These are phyloP conservation scores for Xestia rhomboidea DNA, from an alignment of 2,888 invertebrate genomes.

Conservation along the genomic window DNA sequence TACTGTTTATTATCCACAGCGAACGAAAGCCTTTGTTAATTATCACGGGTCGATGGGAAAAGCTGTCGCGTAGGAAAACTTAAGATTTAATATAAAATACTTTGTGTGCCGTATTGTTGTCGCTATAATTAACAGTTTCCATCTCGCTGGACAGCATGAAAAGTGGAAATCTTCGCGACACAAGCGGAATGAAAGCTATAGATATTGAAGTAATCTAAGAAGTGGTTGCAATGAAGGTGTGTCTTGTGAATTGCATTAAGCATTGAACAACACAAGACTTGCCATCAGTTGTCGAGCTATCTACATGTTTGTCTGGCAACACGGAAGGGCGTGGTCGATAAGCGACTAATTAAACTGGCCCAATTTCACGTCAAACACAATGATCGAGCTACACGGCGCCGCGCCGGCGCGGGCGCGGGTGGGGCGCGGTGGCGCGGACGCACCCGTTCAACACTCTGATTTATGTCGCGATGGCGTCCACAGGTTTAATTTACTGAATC, in stretches of 20 bases:
- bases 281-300: neutral
- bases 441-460: slow-evolving; percentile 8
- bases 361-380: slow-evolving; percentile 1
- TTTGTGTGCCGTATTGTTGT: no score
- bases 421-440: neutral
- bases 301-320: slow-evolving; percentile 3
- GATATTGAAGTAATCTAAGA: neutral
- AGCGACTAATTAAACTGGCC: slow-evolving; percentile 20
- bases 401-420: neutral
- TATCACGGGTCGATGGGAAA: neutral
- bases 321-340: slow-evolving; percentile 32
- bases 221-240: neutral
- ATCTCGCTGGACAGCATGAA: no score
- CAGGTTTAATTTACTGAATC: neutral
- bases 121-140: no score
- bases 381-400: neutral
- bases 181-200: neutral
- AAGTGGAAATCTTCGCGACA: no score
- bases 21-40: neutral
- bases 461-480: neutral
- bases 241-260: neutral
- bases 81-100: no score
- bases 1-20: neutral
- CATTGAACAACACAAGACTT: neutral
- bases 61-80: neutral